Evolutionary conservation across 2,113 vertebrate genomes (phyloP).

Genomic region (Dolichotis patagonum): DNA sequence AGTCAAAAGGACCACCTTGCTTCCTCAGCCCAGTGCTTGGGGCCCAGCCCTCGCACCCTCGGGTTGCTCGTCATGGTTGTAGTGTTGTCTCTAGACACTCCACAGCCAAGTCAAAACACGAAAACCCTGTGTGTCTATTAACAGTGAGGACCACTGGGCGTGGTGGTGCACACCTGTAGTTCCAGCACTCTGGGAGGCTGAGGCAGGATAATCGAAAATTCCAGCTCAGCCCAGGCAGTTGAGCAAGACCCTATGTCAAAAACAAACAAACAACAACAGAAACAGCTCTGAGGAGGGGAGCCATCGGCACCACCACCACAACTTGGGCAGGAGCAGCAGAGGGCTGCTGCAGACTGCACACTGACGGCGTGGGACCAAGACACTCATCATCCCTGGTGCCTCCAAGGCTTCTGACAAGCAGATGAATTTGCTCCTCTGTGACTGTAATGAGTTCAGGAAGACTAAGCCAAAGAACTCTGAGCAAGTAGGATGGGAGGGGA

Average conservation of each 20-base stretch:
- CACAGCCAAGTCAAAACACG: not conserved
- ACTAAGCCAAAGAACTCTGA: slow-evolving; percentile 96
- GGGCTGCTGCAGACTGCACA: not conserved
- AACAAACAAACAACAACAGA: not conserved
- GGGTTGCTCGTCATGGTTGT: not conserved
- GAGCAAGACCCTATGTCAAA: not conserved
- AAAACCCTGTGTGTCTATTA: not conserved
- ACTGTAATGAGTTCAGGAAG: no score
- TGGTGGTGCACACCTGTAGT: no score
- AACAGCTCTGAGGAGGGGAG: not conserved
- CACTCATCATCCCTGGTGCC: not conserved
- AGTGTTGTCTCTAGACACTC: not conserved
- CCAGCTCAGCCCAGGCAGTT: no score
- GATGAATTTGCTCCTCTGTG: not conserved
- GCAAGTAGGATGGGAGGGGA: slow-evolving; percentile 97
- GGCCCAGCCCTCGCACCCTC: not conserved
- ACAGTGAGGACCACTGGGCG: not conserved
- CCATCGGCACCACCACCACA: not conserved
- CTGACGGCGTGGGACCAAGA: not conserved
- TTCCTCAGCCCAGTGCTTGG: not conserved
- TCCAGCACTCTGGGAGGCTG: no score
- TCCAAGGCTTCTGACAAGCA: not conserved
- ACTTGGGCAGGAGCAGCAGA: not conserved
- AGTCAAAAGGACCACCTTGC: not conserved
- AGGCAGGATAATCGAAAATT: no score